These are phyloP conservation scores for Creontiades dilutus DNA, from an alignment of 2,888 invertebrate genomes.

Conservation along the genomic window DNA sequence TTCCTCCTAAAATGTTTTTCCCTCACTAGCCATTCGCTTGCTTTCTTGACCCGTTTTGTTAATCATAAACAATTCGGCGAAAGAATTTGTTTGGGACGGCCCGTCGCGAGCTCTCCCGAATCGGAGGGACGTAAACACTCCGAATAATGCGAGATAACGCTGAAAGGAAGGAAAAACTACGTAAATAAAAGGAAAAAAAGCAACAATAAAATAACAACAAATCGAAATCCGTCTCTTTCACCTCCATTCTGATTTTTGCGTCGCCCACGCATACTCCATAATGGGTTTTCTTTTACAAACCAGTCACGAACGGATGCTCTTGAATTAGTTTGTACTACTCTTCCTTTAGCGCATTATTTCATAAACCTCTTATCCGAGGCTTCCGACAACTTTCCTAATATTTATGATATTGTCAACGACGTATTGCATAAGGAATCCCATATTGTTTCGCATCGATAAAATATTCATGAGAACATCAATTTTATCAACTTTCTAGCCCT, in stretches of 20 bases:
- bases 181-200: not conserved
- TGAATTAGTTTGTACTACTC: not conserved
- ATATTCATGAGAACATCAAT: too few relatives aligned
- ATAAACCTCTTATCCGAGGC: too few relatives aligned
- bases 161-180: not conserved
- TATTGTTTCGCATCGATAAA: too few relatives aligned
- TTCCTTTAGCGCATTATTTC: not conserved
- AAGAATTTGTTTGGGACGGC: constrained; percentile 9
- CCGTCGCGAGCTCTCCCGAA: constrained; percentile 9
- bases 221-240: not conserved
- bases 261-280: not conserved
- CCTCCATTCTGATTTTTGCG: not conserved
- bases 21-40: not conserved
- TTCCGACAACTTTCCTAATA: too few relatives aligned
- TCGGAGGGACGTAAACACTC: constrained; percentile 17
- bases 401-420: too few relatives aligned
- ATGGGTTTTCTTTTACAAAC: constrained; percentile 5
- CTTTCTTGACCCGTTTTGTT: constrained; percentile 5
- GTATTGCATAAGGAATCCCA: too few relatives aligned
- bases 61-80: not conserved
- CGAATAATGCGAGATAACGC: not conserved
- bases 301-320: not conserved
- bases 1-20: not conserved
- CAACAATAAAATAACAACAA: too few relatives aligned
- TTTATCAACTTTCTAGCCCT: too few relatives aligned